Evolutionary conservation across 2,888 invertebrate genomes (phyloP).

Genomic region (Metacarcinus magister): DNA sequence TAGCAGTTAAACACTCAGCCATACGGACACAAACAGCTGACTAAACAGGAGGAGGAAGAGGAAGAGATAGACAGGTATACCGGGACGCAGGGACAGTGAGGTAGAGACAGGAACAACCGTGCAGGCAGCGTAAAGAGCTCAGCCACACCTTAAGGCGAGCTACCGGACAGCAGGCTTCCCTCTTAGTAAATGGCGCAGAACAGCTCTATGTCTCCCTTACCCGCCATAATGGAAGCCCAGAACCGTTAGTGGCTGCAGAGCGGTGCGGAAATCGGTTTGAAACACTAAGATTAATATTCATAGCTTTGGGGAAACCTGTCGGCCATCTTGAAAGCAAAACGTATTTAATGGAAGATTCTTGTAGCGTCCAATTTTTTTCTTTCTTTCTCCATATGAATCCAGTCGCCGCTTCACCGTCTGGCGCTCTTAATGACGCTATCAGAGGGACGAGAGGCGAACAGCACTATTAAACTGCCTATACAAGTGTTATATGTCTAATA

Average conservation of each 20-base stretch:
- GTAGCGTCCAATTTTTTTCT: neutral
- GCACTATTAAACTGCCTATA: neutral
- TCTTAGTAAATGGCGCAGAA: neutral
- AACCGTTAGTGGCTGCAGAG: neutral
- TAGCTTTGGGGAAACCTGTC: neutral
- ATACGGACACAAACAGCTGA: neutral
- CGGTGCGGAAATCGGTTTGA: neutral
- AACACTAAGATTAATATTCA: slow-evolving; percentile 48
- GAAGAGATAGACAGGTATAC: neutral
- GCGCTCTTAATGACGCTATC: neutral
- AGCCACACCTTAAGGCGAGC: neutral
- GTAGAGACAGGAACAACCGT: neutral
- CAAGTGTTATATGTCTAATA: neutral
- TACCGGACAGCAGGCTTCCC: neutral
- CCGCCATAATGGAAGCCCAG: neutral
- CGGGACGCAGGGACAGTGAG: neutral
- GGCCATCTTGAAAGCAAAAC: slow-evolving; percentile 14
- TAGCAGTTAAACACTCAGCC: neutral
- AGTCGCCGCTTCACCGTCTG: neutral
- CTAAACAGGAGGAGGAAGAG: neutral
- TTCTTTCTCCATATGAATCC: neutral
- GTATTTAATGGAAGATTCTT: neutral
- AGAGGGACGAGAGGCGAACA: neutral
- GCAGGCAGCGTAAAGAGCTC: neutral
- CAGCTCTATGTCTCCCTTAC: neutral